Percentiles rank a stretch among this genome's conserved stretches.
phyloP scores from a whole-genome alignment of 2,797 vertebrate species.

The Smutsia gigantea region DNA sequence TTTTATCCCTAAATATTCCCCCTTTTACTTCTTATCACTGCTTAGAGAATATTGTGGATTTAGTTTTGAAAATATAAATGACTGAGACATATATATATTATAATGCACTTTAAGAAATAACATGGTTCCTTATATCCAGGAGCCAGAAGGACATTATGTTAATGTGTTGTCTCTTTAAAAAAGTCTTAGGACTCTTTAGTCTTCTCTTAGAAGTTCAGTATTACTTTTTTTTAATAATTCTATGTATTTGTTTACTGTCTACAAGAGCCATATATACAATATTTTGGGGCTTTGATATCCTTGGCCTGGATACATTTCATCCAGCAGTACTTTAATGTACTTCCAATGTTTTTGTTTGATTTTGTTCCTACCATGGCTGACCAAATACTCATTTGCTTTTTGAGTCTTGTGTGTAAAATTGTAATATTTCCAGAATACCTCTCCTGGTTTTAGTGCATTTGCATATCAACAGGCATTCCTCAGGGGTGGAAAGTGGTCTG shows the following conservation, averaged over 20 bases:
- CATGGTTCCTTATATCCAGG: neutral
- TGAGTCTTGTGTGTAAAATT: neutral
- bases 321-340: neutral
- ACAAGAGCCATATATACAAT: neutral
- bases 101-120: neutral
- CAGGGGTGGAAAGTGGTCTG: too few relatives aligned
- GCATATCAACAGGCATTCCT: too few relatives aligned
- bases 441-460: too few relatives aligned
- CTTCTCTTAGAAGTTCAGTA: neutral
- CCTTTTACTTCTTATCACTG: too few relatives aligned
- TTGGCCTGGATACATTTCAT: neutral
- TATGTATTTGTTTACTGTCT: neutral
- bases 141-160: neutral
- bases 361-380: neutral
- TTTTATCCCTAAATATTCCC: too few relatives aligned
- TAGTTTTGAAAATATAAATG: conserved; percentile 1
- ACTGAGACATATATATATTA: neutral
- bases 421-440: too few relatives aligned
- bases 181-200: neutral
- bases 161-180: neutral
- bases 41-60: neutral
- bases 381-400: neutral
- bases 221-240: neutral
- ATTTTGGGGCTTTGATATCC: neutral
- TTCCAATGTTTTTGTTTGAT: neutral